Evolutionary conservation across 2,888 invertebrate species (phyloP).

Genomic region (Tipula vernalis): DNA sequence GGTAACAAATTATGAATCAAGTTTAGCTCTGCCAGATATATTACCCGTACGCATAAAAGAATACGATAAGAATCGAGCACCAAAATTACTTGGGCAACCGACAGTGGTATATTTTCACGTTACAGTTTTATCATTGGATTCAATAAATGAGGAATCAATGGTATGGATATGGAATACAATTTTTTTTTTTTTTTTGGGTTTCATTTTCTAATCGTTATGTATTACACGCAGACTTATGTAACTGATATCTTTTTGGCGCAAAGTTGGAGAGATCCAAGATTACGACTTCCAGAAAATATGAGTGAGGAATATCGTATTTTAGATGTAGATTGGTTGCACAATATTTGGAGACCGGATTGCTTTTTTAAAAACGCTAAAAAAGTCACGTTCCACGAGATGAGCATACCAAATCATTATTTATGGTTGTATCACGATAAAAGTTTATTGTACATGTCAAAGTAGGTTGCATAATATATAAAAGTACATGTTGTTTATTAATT

Average conservation of each 20-base stretch:
- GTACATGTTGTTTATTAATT: background rate
- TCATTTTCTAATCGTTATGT: background rate
- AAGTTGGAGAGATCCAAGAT: slow-evolving; percentile 82
- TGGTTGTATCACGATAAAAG: slow-evolving; percentile 89
- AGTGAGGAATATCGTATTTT: slow-evolving; percentile 81
- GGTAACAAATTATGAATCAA: slow-evolving; percentile 41
- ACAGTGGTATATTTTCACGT: slow-evolving; percentile 86
- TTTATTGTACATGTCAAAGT: slow-evolving; percentile 86
- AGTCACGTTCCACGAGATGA: slow-evolving; percentile 90
- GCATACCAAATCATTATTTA: slow-evolving; percentile 84
- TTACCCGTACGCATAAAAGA: slow-evolving; percentile 71
- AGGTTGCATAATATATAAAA: slow-evolving; percentile 27
- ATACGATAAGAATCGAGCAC: slow-evolving; percentile 82
- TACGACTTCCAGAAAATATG: slow-evolving; percentile 86
- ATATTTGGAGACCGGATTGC: slow-evolving; percentile 86
- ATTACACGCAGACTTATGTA: slow-evolving; percentile 61
- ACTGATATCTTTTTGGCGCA: slow-evolving; percentile 87
- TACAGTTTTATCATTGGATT: slow-evolving; percentile 79
- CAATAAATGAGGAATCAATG: slow-evolving; percentile 95
- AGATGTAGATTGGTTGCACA: slow-evolving; percentile 80
- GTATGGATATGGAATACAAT: slow-evolving; percentile 33
- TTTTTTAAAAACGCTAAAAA: slow-evolving; percentile 91
- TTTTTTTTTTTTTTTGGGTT: background rate
- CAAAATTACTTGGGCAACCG: slow-evolving; percentile 72
- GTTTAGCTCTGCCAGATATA: slow-evolving; percentile 71